A percentile compares a stretch with the other conserved stretches of the same genome.
Evolutionary conservation across 1,140 invertebrate genomes (phyloP).

Genomic region (Cylas formicarius): DNA sequence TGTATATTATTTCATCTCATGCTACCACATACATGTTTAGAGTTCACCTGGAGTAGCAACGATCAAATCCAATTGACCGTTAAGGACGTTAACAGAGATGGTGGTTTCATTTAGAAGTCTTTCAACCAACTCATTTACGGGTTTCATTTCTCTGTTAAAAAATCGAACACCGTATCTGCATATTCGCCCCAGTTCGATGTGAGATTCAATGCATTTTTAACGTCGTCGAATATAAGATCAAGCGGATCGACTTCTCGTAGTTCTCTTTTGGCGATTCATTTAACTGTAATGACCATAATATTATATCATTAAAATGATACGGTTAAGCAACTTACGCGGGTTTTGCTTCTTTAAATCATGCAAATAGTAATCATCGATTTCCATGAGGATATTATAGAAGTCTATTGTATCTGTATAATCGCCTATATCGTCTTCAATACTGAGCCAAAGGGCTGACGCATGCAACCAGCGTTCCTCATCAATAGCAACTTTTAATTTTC

Average conservation of each 20-base stretch:
- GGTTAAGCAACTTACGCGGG: too few species aligned
- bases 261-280: constrained; percentile 50
- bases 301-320: not conserved
- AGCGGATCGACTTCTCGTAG: too few species aligned
- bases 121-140: constrained; percentile 64
- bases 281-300: constrained; percentile 38
- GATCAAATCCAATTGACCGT: constrained; percentile 63
- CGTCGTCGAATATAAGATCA: constrained; percentile 72
- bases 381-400: constrained; percentile 73
- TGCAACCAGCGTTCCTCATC: constrained; percentile 47
- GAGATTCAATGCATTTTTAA: constrained; percentile 52
- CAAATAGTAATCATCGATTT: constrained; percentile 30
- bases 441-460: constrained; percentile 59
- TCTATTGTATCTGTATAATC: constrained; percentile 56
- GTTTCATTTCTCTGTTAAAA: constrained; percentile 70
- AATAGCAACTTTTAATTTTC: constrained; percentile 46
- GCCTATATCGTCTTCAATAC: constrained; percentile 56
- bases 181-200: constrained; percentile 68
- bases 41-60: constrained; percentile 56
- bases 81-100: constrained; percentile 60
- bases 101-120: constrained; percentile 59
- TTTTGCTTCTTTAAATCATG: not conserved
- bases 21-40: constrained; percentile 42
- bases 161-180: constrained; percentile 54
- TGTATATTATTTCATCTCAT: constrained; percentile 64